Evolutionary conservation across 2,113 vertebrate genomes (phyloP), one percentile per base, ranked within the genome.

Genomic region (Leptobrachium ailaonicum): DNA sequence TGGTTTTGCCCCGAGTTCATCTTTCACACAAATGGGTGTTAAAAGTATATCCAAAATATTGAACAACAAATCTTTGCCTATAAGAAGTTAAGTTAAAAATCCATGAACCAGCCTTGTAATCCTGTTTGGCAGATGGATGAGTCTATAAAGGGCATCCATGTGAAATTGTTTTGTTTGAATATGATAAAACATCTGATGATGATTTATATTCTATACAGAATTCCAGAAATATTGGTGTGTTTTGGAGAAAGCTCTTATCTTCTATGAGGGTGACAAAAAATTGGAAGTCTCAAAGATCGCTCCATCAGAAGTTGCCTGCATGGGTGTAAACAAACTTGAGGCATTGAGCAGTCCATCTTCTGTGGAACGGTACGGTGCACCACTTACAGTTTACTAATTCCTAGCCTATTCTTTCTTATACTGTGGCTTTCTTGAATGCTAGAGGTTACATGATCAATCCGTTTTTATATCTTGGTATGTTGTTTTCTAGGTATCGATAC

Each of bases 171-270:
- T 32, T 32, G 20, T 32, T 32, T 32, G 20, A 32, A 32, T 32
- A 32, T 32, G 20, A 32, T 32, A 32, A 50, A 32, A 40, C 32
- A 64, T 10, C 62, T 64, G 20, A 64, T 64, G 62, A 13, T 71
- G 2, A 20, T 47, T 71, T 71, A 12, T 10, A 20, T 71, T n/a
- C 4, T 20, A 13, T 12, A 6, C 44, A 97, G 96, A 97, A 41
- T 96, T 96, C 86, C 95, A 96, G 85, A 93, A 89, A 76, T 92
- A 87, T 1, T 97, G 96, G 96, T 95, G 95, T 73, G 90, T 91
- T 0, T 88, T 97, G 89, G 95, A 96, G 78, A 92, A 84, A 79
- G 86, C 87, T 2, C 87, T 97, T 79, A 85, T 94, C 4, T 89
- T 96, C 75, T 96, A 94, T 0, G 95, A 95, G 85, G 93, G 91